Conservation (phyloP, 2,797 vertebrate genomes). For the Hydrolagus colliei region DNA sequence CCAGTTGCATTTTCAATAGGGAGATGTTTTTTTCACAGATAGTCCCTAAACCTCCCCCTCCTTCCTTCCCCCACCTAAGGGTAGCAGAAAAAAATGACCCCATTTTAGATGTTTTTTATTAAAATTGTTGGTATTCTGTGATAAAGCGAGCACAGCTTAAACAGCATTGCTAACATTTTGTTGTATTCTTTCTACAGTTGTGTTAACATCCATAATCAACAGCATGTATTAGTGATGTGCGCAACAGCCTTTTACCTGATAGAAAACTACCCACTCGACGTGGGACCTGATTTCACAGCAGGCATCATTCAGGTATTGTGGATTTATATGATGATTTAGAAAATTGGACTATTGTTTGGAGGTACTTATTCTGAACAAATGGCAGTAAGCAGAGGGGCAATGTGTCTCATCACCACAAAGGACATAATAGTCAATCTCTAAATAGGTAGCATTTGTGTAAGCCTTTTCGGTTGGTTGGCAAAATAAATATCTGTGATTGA, state of each 20-base stretch:
- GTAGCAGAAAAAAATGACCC: too few species aligned
- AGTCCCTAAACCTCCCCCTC: too few species aligned
- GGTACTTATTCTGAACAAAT: too few species aligned
- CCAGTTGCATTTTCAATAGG: too few species aligned
- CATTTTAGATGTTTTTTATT: not conserved
- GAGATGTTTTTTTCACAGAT: too few species aligned
- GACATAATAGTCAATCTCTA: too few species aligned
- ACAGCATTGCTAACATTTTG: not conserved
- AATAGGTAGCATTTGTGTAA: not conserved
- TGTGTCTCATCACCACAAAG: not conserved
- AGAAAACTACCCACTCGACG: slow-evolving; percentile 93
- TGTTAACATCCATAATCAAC: slow-evolving; percentile 88
- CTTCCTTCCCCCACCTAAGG: too few species aligned
- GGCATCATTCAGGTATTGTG: slow-evolving; percentile 81
- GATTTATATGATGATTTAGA: too few species aligned
- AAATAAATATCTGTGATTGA: too few species aligned
- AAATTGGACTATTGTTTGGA: too few species aligned
- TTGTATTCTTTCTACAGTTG: slow-evolving; percentile 60
- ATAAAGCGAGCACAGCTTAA: not conserved
- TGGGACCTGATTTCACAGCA: slow-evolving; percentile 87
- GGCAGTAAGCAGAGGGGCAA: not conserved
- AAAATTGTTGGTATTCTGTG: not conserved
- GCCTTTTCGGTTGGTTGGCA: too few species aligned
- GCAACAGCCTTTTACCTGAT: slow-evolving; percentile 96
- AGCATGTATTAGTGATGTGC: slow-evolving; percentile 93